Evolutionary conservation across 2,888 invertebrate species (phyloP), one percentile per base, ranked within the genome.

Genomic region (Acleris sparsana): DNA sequence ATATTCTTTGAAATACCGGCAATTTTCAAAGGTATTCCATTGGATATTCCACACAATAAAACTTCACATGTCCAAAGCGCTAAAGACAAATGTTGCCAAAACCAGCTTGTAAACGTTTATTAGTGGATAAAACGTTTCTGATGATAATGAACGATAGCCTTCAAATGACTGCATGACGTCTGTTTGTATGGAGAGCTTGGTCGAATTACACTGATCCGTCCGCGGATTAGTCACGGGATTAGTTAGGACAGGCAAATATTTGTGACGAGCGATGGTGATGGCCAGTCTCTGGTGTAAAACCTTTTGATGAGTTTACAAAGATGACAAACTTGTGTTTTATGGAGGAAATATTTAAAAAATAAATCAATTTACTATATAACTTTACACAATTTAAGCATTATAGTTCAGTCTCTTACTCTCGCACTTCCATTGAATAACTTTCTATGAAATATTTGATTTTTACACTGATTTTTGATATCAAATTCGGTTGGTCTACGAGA

Each of bases 211-310:
- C 48, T 62, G 66, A 66, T 61, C 48, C 61, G 11, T 17, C 46
- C 61, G 9, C 17, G 68, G 80, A 80, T 83, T 80, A 82, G 57
- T 59, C 59, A 53, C 49, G 16, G 39, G 66, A 62, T 66, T 62
- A 66, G 17, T 39, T 46, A 22, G 39, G 69, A 69, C 67, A 64
- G 59, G 77, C 70, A 83, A 84, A 83, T 82, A 83, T 83, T 82
- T 83, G 78, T 77, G 75, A 73, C 73, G 70, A 61, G 63, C 55
- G 63, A 66, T 70, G 72, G 63, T 52, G 63, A 66, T 70, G 72
- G 73, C 67, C 74, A 75, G 73, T 64, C 62, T 74, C 70, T 72
- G 67, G 70, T 70, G 73, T 75, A 46, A 44, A 46, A 25, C 46
- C 25, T 46, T 46, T 46, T 44, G 56, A 56, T 11, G 43, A 18